Percentiles rank a stretch among this genome's conserved stretches.
These are phyloP conservation scores for Gonioctena quinquepunctata DNA, from an alignment of 1,140 invertebrate genomes.

Conservation along the genomic window DNA sequence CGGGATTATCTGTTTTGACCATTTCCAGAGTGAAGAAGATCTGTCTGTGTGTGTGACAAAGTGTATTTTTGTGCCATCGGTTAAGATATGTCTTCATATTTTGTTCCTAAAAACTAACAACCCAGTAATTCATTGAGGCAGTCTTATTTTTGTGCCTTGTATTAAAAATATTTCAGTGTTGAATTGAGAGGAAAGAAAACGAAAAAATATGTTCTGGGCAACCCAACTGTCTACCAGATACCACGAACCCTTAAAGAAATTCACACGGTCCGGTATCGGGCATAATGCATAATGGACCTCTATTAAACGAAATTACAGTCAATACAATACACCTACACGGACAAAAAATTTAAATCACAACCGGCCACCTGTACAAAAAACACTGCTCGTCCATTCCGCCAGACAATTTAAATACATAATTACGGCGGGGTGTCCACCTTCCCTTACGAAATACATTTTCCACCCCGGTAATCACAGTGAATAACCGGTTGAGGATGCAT, in stretches of 20 bases:
- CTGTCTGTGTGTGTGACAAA: too few species aligned
- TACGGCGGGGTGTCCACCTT: conserved; percentile 13
- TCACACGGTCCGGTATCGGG: conserved; percentile 5
- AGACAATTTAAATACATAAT: conserved; percentile 15
- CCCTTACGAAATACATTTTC: conserved; percentile 7
- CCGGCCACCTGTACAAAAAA: conserved; percentile 14
- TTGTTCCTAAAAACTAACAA: too few species aligned
- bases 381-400: conserved; percentile 6
- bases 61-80: too few species aligned
- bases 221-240: neutral
- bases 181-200: neutral
- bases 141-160: too few species aligned
- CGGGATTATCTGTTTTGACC: too few species aligned
- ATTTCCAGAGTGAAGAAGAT: too few species aligned
- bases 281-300: conserved; percentile 7
- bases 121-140: too few species aligned
- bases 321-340: conserved; percentile 14
- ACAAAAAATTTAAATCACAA: conserved; percentile 23
- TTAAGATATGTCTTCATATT: too few species aligned
- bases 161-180: too few species aligned
- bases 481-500: conserved; percentile 1
- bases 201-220: neutral
- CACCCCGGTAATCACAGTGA: conserved; percentile 3
- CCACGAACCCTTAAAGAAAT: neutral
- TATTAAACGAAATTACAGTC: conserved; percentile 9